phyloP scores from a whole-genome alignment of 2,888 invertebrate genomes.

The Lithosia quadra region DNA sequence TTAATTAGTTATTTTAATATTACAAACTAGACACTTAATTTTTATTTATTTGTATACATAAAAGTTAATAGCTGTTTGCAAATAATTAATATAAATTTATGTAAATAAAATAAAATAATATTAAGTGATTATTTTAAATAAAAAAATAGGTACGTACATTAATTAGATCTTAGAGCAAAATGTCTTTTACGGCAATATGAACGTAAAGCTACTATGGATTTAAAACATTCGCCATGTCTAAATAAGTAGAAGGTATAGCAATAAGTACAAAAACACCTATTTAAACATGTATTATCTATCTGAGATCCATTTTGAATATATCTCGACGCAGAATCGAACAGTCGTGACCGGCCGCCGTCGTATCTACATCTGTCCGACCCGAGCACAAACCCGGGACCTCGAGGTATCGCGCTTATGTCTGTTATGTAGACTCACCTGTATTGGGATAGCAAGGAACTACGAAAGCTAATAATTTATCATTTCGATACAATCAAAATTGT shows the following conservation, averaged over 20 bases:
- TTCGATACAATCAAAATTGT: constrained; percentile 1
- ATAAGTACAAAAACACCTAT: not conserved
- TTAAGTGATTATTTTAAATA: too few species aligned
- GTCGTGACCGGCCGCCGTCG: constrained; percentile 45
- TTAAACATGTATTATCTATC: constrained; percentile 10
- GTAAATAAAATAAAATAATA: too few species aligned
- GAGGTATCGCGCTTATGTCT: constrained; percentile 40
- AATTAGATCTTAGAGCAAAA: too few species aligned
- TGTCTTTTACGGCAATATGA: too few species aligned
- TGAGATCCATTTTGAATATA: constrained; percentile 3
- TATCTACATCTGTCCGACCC: constrained; percentile 41
- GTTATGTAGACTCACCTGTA: constrained; percentile 17
- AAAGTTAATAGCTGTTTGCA: too few species aligned
- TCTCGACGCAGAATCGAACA: constrained; percentile 22
- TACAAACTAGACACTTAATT: too few species aligned
- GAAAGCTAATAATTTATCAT: not conserved
- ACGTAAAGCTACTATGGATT: too few species aligned
- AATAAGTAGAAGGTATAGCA: not conserved
- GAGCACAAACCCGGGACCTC: constrained; percentile 34
- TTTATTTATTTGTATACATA: too few species aligned
- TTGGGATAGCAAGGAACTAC: constrained; percentile 9
- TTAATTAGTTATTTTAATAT: too few species aligned
- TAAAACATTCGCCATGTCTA: not conserved
- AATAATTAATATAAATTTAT: too few species aligned
- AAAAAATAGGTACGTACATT: too few species aligned